Evolutionary conservation across 2,888 invertebrate genomes (phyloP).

Genomic region (Temnothorax unifasciatus): DNA sequence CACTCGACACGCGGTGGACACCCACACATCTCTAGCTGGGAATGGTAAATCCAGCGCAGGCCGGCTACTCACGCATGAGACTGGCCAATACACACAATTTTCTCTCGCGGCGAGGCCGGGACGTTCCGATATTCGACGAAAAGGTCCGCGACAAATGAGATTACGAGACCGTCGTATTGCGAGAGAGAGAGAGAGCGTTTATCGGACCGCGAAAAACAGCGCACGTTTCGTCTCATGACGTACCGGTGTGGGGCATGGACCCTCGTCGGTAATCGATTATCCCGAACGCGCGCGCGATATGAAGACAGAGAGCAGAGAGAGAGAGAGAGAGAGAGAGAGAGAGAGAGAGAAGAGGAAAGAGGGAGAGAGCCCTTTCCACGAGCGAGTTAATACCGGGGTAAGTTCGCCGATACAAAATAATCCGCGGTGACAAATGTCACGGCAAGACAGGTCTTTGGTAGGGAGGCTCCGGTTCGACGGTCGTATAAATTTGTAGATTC

Average conservation of each 20-base stretch:
- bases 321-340: neutral
- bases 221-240: constrained; percentile 51
- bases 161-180: constrained; percentile 70
- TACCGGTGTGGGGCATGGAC: constrained; percentile 52
- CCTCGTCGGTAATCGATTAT: constrained; percentile 70
- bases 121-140: constrained; percentile 48
- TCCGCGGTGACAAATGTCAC: constrained; percentile 55
- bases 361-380: constrained; percentile 12
- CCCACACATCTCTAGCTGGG: constrained; percentile 31
- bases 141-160: constrained; percentile 70
- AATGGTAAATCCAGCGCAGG: constrained; percentile 54
- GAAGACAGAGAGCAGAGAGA: constrained; percentile 20
- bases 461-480: constrained; percentile 56
- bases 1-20: neutral
- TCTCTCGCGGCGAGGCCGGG: constrained; percentile 32
- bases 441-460: constrained; percentile 25
- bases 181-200: constrained; percentile 65
- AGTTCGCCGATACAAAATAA: constrained; percentile 52
- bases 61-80: constrained; percentile 53
- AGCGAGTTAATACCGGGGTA: constrained; percentile 37
- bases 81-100: constrained; percentile 55
- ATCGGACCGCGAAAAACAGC: constrained; percentile 64
- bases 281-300: constrained; percentile 15
- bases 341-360: neutral
- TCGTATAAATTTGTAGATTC: constrained; percentile 76